Evolutionary conservation across 2,113 vertebrate species (phyloP), one percentile per base, ranked within the genome.

Genomic region (Alaudala cheleensis): DNA sequence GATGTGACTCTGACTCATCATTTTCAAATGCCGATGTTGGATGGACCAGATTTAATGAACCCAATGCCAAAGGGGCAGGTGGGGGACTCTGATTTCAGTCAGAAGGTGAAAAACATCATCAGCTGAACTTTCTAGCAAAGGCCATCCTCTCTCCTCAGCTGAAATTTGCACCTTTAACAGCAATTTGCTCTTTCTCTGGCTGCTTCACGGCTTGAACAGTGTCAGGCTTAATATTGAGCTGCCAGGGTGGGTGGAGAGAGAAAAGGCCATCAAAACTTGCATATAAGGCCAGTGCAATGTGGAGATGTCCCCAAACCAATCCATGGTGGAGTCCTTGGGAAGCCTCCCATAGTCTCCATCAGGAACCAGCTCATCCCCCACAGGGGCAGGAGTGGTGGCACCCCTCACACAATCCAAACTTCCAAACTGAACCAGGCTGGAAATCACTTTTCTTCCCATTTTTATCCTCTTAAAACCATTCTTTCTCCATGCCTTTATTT

Each of bases 1-100:
- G 64, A 39, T 95, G 34, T 81, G 47, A 33, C 16, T 42, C 42
- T 85, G 93, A 95, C 62, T 93, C 90, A 91, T 42, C 37, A 26
- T 54, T 94, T 92, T 83, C 67, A 73, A 42, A 86, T 8, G 29
- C 47, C 92, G 54, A 16, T 73, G 39, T 54, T 77, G 81, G 42
- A 85, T 34, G 47, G 77, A 78, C 60, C 47, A 81, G 40, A 42
- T 84, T 70, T 83, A 70, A 91, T 47, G 60, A 73, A 20, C 6
- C 6, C 0, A 0, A 4, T 66, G 72, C 54, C 86, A 73, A 88
- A 81, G 34, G 24, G 57, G 66, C 70, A 65, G 58, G 71, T 69
- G 53, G 29, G 37, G 29, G 18, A 45, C 40, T 58, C 19, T 34
- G 31, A 72, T 40, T 82, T 76, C 37, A 39, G 58, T 45, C 34